Percentiles rank a stretch among this genome's conserved stretches.
phyloP scores from a whole-genome alignment of 2,113 vertebrate genomes.

The Pterophyllum scalare region DNA sequence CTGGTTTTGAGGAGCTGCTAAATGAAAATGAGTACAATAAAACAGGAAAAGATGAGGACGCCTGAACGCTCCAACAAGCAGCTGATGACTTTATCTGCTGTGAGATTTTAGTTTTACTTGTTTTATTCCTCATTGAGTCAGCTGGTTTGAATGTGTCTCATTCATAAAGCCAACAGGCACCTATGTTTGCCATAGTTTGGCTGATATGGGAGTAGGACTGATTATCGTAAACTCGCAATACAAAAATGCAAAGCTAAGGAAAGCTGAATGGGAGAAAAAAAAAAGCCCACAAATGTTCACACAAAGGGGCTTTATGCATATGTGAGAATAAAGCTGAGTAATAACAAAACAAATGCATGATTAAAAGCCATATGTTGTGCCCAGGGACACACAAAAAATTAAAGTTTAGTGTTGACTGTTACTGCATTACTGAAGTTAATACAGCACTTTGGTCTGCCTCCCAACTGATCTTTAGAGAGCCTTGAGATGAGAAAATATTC shows the following conservation, averaged over 20 bases:
- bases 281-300: neutral
- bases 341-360: slow-evolving; percentile 32
- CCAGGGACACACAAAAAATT: slow-evolving; percentile 11
- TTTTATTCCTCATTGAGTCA: slow-evolving; percentile 6
- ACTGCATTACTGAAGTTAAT: slow-evolving; percentile 14
- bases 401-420: neutral
- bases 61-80: slow-evolving; percentile 13
- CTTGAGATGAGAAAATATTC: slow-evolving; percentile 43
- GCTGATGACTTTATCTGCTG: slow-evolving; percentile 20
- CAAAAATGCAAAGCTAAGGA: slow-evolving; percentile 1
- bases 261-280: neutral
- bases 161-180: neutral
- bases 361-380: slow-evolving; percentile 41
- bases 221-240: neutral
- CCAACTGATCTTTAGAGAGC: slow-evolving; percentile 32
- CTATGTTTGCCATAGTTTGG: neutral
- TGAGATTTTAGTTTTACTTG: slow-evolving; percentile 22
- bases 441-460: slow-evolving; percentile 11
- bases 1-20: slow-evolving; percentile 25
- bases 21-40: slow-evolving; percentile 49
- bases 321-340: neutral
- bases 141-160: neutral
- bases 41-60: slow-evolving; percentile 19
- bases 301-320: neutral
- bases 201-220: neutral